Percentiles rank a stretch among this genome's conserved stretches.
phyloP scores from a whole-genome alignment of 2,797 vertebrate species.

The Semotilus atromaculatus region DNA sequence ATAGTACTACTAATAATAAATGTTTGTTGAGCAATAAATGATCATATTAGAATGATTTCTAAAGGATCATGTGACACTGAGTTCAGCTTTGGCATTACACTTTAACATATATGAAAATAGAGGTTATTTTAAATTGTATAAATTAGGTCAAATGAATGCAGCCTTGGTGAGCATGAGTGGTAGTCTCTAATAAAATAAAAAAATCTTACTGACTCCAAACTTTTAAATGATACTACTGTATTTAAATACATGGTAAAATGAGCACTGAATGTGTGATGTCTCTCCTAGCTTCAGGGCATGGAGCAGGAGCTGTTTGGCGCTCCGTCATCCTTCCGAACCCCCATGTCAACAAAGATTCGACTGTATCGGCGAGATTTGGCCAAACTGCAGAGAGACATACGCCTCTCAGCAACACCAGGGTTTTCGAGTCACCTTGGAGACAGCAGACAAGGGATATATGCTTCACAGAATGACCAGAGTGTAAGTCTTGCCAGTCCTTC shows the following conservation, averaged over 20 bases:
- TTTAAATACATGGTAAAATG: not conserved
- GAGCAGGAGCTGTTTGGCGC: conserved; percentile 89
- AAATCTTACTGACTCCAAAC: not conserved
- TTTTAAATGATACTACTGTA: not conserved
- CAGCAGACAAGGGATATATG: conserved; percentile 78
- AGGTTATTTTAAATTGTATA: too few species aligned
- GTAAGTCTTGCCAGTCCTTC: conserved; percentile 71
- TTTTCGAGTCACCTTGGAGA: conserved; percentile 70
- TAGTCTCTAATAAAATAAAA: not conserved
- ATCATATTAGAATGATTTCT: not conserved
- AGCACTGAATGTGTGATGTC: not conserved
- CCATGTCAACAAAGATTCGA: conserved; percentile 89
- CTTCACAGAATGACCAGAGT: conserved; percentile 86
- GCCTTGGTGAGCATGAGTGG: not conserved
- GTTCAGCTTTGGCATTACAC: too few species aligned
- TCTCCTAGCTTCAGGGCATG: conserved; percentile 88
- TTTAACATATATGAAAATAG: too few species aligned
- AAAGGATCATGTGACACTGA: not conserved
- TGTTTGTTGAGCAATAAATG: too few species aligned
- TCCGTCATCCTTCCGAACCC: conserved; percentile 84
- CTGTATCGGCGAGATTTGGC: conserved; percentile 87
- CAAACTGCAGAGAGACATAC: conserved; percentile 90
- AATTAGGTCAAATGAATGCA: too few species aligned
- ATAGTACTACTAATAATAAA: too few species aligned
- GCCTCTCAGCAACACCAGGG: conserved; percentile 74